Percentiles rank a stretch among this genome's conserved stretches.
Conservation (phyloP, 2,113 vertebrate genomes). For the Nyctibius bracteatus region DNA sequence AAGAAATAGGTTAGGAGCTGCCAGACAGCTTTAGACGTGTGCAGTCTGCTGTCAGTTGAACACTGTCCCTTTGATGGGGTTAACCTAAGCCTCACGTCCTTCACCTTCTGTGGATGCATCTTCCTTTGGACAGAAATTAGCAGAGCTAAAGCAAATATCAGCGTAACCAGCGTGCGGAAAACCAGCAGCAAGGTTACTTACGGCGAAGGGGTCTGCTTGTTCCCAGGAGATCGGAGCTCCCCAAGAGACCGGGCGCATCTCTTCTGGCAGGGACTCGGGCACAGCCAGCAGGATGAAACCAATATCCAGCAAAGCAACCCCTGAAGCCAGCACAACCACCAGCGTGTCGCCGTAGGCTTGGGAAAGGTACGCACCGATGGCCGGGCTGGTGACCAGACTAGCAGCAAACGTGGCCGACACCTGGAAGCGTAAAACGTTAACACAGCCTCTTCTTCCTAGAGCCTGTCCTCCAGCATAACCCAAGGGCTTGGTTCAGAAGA, state of each 20-base stretch:
- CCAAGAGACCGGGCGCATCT: constrained; percentile 91
- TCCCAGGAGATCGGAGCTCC: constrained; percentile 92
- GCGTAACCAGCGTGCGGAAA: accelerated
- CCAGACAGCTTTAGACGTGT: background rate
- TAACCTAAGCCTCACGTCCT: background rate
- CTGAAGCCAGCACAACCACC: constrained; percentile 87
- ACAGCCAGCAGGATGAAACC: constrained; percentile 90
- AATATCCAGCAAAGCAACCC: constrained; percentile 87
- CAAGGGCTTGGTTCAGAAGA: background rate
- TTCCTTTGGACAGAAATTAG: background rate
- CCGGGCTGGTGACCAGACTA: constrained; percentile 89
- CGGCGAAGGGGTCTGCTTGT: constrained; percentile 87
- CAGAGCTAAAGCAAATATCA: background rate
- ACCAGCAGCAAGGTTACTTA: constrained; percentile 59
- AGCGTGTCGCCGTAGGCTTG: constrained; percentile 83
- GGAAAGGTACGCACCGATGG: constrained; percentile 88
- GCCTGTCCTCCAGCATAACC: background rate
- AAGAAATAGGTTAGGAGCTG: background rate
- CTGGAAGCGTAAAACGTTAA: constrained; percentile 42
- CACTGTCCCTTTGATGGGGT: background rate
- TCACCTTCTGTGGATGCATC: background rate
- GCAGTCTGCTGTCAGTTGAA: background rate
- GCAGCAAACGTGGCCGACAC: constrained; percentile 92
- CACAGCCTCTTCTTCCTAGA: background rate
- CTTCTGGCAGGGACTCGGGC: constrained; percentile 87